Percentiles rank a stretch among this genome's conserved stretches.
Evolutionary conservation across 2,797 vertebrate species (phyloP).

Genomic region (Eospalax fontanierii): DNA sequence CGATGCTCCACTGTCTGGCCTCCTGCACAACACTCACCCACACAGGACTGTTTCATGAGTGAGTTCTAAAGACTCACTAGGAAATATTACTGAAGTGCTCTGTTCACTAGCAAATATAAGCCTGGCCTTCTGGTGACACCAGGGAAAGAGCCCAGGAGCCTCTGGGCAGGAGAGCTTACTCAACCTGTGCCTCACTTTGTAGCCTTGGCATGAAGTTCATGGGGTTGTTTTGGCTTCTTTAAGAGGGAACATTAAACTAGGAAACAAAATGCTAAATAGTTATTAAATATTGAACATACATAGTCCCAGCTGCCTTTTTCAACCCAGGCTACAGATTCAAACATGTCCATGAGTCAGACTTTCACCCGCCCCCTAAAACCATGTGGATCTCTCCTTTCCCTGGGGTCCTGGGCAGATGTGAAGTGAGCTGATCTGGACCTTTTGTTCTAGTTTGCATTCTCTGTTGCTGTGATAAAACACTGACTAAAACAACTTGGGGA

Average conservation of each 20-base stretch:
- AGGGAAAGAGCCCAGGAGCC: neutral
- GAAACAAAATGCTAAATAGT: constrained; percentile 52
- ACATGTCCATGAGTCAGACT: neutral
- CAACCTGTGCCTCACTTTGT: neutral
- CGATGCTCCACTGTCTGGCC: fast-evolving
- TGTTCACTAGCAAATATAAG: neutral
- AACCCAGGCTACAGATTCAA: neutral
- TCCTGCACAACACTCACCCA: too few relatives aligned
- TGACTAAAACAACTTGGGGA: too few relatives aligned
- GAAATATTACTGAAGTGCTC: constrained; percentile 39
- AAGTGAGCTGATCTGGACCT: neutral
- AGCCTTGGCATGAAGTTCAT: neutral
- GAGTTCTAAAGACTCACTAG: neutral
- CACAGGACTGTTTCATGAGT: neutral
- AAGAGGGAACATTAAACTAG: neutral
- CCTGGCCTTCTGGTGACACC: neutral
- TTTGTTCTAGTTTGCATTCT: too few relatives aligned
- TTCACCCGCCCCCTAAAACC: neutral
- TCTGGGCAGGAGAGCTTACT: neutral
- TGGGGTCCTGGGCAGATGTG: neutral
- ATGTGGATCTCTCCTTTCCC: neutral
- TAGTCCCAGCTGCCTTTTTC: constrained; percentile 25
- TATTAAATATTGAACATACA: constrained; percentile 25
- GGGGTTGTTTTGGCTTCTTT: neutral
- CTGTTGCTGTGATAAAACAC: too few relatives aligned